A percentile compares a stretch with the other conserved stretches of the same genome.
Conservation (phyloP, 2,797 vertebrate species). For the Alca torda region DNA sequence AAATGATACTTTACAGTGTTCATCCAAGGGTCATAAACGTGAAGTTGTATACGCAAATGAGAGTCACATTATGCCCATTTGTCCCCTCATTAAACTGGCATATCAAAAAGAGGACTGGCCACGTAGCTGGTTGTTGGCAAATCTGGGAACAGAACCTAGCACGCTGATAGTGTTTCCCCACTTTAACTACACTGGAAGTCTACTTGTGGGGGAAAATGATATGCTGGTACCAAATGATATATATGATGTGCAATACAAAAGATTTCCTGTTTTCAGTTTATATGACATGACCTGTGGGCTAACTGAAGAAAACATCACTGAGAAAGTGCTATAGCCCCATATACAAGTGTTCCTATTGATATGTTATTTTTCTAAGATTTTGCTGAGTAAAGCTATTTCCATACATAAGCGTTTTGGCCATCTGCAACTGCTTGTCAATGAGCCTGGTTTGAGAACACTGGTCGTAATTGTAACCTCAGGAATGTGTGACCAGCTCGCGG, state of each 20-base stretch:
- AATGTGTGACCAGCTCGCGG: constrained; percentile 86
- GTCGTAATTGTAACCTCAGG: constrained; percentile 87
- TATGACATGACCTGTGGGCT: constrained; percentile 35
- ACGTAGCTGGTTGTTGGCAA: neutral
- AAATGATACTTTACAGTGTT: neutral
- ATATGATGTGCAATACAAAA: constrained; percentile 25
- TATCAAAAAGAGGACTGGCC: neutral
- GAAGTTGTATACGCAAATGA: neutral
- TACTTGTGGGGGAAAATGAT: neutral
- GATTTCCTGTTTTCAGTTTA: constrained; percentile 30
- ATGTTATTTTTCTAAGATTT: constrained; percentile 71
- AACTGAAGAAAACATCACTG: constrained; percentile 22
- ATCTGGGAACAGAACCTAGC: neutral
- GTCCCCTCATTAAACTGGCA: neutral
- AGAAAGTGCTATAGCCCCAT: constrained; percentile 34
- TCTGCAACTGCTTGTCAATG: constrained; percentile 88
- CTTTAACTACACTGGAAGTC: neutral
- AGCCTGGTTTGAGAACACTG: constrained; percentile 82
- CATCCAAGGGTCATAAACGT: neutral
- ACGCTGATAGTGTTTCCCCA: neutral
- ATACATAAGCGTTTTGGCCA: constrained; percentile 79
- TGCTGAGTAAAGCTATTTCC: constrained; percentile 78
- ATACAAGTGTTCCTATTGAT: constrained; percentile 73
- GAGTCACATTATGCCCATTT: neutral
- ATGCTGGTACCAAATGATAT: constrained; percentile 1